Evolutionary conservation across 2,888 invertebrate genomes (phyloP).

Genomic region (Drosophila mimetica): DNA sequence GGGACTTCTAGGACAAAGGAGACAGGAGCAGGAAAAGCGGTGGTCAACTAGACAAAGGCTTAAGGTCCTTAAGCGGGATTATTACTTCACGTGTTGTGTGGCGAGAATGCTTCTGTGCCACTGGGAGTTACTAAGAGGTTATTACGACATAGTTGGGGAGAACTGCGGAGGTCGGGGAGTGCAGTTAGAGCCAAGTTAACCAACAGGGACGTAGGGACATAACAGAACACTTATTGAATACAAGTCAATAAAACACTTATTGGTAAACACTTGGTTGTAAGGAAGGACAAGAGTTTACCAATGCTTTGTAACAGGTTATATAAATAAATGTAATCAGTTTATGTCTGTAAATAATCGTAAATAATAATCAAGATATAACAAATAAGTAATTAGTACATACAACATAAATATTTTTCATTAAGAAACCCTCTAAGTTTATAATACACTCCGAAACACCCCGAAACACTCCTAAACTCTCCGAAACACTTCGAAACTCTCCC

Average conservation of each 20-base stretch:
- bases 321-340: neutral
- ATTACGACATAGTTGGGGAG: constrained; percentile 36
- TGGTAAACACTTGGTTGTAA: neutral
- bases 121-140: constrained; percentile 29
- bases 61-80: constrained; percentile 47
- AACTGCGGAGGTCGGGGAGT: neutral
- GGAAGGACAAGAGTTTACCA: neutral
- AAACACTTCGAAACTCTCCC: too few relatives aligned
- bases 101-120: constrained; percentile 23
- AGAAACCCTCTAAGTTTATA: neutral
- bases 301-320: neutral
- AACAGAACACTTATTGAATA: constrained; percentile 27
- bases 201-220: neutral
- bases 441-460: neutral
- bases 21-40: constrained; percentile 5
- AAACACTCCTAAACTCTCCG: too few relatives aligned
- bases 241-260: neutral
- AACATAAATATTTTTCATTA: too few relatives aligned
- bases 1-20: neutral
- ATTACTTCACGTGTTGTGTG: constrained; percentile 48
- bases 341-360: neutral
- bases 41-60: constrained; percentile 47
- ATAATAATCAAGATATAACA: neutral
- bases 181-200: constrained; percentile 1
- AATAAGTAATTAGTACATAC: neutral